Conservation (phyloP, 2,113 vertebrate species). For the Spilogale gracilis region DNA sequence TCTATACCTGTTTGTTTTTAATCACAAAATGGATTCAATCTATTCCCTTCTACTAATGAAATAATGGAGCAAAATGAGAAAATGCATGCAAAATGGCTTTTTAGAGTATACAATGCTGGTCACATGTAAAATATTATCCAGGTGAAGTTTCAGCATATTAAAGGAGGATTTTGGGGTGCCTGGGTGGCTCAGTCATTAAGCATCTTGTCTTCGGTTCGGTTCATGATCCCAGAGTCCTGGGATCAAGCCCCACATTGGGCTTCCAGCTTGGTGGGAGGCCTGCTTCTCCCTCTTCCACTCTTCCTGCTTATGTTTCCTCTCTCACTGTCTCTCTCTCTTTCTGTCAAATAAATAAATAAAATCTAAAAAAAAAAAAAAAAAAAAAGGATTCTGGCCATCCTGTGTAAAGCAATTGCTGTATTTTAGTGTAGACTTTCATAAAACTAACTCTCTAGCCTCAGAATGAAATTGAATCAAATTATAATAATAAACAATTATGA, state of each 20-base stretch:
- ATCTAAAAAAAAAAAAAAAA: background rate
- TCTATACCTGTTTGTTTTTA: background rate
- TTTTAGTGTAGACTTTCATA: background rate
- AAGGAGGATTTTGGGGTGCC: background rate
- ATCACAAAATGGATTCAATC: background rate
- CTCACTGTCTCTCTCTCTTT: too few relatives aligned
- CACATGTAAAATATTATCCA: background rate
- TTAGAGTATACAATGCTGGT: background rate
- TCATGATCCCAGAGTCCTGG: too few relatives aligned
- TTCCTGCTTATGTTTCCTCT: too few relatives aligned
- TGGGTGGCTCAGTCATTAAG: too few relatives aligned
- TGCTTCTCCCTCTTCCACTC: too few relatives aligned
- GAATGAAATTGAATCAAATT: background rate
- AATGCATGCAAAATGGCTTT: background rate
- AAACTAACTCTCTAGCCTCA: background rate
- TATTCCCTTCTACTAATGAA: background rate
- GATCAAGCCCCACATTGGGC: too few relatives aligned
- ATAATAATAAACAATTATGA: background rate
- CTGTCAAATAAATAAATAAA: too few relatives aligned
- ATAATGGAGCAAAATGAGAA: background rate
- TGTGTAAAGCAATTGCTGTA: background rate
- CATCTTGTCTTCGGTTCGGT: too few relatives aligned
- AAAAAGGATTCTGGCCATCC: background rate
- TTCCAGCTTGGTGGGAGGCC: too few relatives aligned
- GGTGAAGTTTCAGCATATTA: background rate